These are phyloP conservation scores for Argynnis bischoffii DNA, from an alignment of 2,888 invertebrate species.

Conservation along the genomic window DNA sequence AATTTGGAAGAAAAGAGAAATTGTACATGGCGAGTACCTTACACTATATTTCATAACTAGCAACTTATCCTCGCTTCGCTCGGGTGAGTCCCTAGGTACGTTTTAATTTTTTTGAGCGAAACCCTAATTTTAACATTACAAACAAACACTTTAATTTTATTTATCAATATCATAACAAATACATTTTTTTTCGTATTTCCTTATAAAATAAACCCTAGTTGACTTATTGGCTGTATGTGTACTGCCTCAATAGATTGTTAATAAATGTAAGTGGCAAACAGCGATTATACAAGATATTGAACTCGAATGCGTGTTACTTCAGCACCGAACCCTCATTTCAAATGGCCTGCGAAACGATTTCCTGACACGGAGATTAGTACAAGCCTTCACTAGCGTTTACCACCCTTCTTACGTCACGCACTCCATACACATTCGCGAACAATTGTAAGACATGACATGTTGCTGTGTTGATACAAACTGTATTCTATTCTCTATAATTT, in stretches of 20 bases:
- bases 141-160: no score
- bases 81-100: no score
- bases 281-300: constrained; percentile 73
- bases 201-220: background rate
- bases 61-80: no score
- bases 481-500: constrained; percentile 40
- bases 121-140: no score
- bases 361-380: constrained; percentile 83
- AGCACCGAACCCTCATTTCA: constrained; percentile 72
- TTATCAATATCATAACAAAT: no score
- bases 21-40: no score
- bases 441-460: constrained; percentile 62
- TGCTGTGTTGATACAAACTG: constrained; percentile 42
- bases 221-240: constrained; percentile 8
- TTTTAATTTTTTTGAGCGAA: no score
- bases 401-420: constrained; percentile 82
- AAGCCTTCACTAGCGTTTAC: constrained; percentile 78
- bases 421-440: constrained; percentile 59
- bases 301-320: constrained; percentile 76
- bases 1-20: no score
- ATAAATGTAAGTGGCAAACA: constrained; percentile 62
- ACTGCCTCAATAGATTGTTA: constrained; percentile 52
- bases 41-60: no score
- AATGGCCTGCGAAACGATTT: constrained; percentile 82
- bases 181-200: background rate